Percentiles rank a stretch among this genome's conserved stretches.
Evolutionary conservation across 2,888 invertebrate species (phyloP).

Genomic region (Agrochola litura): DNA sequence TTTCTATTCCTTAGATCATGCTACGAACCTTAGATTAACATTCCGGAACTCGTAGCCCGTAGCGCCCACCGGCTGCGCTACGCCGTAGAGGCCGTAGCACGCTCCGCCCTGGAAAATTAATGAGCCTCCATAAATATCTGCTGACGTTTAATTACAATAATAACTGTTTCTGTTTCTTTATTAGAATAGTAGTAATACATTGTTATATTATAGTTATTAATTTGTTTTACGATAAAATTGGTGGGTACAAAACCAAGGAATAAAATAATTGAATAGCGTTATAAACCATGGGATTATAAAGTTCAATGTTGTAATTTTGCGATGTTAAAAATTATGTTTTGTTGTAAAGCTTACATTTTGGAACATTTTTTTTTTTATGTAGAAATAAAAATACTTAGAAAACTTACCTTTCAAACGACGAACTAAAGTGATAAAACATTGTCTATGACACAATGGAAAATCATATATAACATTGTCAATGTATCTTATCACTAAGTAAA

Average conservation of each 20-base stretch:
- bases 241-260: slow-evolving; percentile 8
- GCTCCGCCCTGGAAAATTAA: slow-evolving; percentile 61
- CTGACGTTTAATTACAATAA: slow-evolving; percentile 49
- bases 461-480: not conserved
- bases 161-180: slow-evolving; percentile 35
- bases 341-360: not conserved
- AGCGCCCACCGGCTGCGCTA: slow-evolving; percentile 59
- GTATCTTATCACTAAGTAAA: not conserved
- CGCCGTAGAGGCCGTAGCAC: slow-evolving; percentile 66
- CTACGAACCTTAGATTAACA: slow-evolving; percentile 35
- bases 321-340: too few species aligned
- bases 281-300: slow-evolving; percentile 24
- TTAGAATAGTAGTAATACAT: not conserved
- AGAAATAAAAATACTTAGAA: not conserved
- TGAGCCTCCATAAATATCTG: slow-evolving; percentile 47
- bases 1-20: not conserved
- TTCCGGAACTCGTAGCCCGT: slow-evolving; percentile 52
- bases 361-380: not conserved
- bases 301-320: slow-evolving; percentile 26
- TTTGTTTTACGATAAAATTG: slow-evolving; percentile 1
- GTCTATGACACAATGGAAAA: not conserved
- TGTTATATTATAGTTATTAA: slow-evolving; percentile 4
- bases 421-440: not conserved
- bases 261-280: slow-evolving; percentile 18
- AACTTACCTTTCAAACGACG: not conserved